A percentile compares a stretch with the other conserved stretches of the same genome.
Conservation (phyloP, 2,797 vertebrate genomes). For the Rousettus madagascariensis region DNA sequence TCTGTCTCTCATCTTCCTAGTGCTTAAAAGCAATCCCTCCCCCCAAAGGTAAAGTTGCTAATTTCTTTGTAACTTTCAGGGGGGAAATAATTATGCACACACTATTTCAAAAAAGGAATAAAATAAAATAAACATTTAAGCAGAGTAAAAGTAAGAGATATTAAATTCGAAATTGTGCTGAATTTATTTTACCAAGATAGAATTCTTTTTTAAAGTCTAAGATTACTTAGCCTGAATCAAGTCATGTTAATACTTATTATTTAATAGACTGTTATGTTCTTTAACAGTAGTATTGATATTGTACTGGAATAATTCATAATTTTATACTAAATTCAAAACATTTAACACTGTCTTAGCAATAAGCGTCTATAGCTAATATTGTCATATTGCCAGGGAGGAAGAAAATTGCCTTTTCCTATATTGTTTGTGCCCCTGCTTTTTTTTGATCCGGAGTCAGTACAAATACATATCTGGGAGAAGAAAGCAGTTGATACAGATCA, state of each 20-base stretch:
- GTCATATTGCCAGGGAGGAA: not conserved
- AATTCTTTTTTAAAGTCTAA: not conserved
- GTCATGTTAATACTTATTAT: not conserved
- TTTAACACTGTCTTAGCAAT: not conserved
- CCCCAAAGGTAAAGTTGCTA: not conserved
- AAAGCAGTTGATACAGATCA: not conserved
- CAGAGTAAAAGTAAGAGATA: not conserved
- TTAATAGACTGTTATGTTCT: not conserved
- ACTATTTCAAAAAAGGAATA: not conserved
- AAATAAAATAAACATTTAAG: not conserved
- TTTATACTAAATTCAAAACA: not conserved
- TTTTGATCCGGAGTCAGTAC: not conserved
- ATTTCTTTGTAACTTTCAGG: not conserved
- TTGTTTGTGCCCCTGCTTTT: not conserved
- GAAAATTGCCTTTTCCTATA: not conserved
- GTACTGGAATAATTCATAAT: not conserved
- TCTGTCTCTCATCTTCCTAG: not conserved
- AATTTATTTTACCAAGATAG: not conserved
- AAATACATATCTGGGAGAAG: not conserved
- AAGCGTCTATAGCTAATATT: not conserved
- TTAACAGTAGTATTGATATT: not conserved
- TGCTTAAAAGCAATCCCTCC: not conserved
- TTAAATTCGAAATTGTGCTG: conserved; percentile 7
- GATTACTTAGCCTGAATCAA: not conserved
- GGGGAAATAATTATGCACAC: not conserved